These are phyloP conservation scores for Psilopogon haemacephalus DNA, from an alignment of 2,113 vertebrate species.

Conservation along the genomic window DNA sequence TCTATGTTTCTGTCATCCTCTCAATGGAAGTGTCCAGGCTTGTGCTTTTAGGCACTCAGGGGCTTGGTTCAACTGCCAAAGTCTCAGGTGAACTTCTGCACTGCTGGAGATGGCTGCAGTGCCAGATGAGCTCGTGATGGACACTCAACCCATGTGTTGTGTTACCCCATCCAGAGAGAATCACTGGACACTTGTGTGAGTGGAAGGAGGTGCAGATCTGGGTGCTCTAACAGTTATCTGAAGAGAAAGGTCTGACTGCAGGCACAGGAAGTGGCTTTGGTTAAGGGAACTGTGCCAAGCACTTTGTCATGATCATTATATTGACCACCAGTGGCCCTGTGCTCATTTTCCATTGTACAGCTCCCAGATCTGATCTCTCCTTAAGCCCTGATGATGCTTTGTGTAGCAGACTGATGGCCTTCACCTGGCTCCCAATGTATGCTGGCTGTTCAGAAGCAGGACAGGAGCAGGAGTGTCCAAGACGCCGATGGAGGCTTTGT, in stretches of 20 bases:
- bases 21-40: background rate
- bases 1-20: too few species aligned
- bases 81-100: background rate
- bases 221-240: background rate
- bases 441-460: background rate
- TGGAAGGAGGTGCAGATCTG: background rate
- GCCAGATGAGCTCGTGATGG: background rate
- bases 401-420: background rate
- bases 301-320: background rate
- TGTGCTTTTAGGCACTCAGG: background rate
- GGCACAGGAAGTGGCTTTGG: background rate
- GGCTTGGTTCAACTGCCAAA: background rate
- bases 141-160: accelerated
- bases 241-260: background rate
- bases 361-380: background rate
- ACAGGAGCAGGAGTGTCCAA: background rate
- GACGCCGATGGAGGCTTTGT: background rate
- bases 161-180: background rate
- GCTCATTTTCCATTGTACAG: background rate
- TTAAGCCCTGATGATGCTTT: background rate
- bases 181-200: accelerated
- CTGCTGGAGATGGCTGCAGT: background rate
- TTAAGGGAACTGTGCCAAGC: background rate
- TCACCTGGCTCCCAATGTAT: accelerated
- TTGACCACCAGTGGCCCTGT: accelerated